Percentiles rank a stretch among this genome's conserved stretches.
Conservation (phyloP, 2,113 vertebrate genomes). For the Antechinus flavipes region DNA sequence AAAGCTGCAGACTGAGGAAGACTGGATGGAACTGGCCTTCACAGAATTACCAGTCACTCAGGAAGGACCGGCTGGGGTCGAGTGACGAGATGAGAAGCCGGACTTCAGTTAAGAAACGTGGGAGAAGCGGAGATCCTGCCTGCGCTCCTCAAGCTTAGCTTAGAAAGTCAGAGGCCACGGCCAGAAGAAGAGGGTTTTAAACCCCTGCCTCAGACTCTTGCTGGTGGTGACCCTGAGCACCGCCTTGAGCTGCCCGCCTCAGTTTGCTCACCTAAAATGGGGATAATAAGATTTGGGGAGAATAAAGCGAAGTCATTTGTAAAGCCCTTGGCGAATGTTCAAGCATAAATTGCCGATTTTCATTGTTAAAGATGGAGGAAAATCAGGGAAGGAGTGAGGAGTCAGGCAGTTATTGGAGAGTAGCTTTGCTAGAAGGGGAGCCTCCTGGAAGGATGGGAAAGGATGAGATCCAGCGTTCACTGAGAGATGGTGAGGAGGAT, state of each 20-base stretch:
- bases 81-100: too few relatives aligned
- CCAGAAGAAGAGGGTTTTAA: not conserved
- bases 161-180: not conserved
- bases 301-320: not conserved
- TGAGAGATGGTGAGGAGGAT: not conserved
- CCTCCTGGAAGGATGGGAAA: not conserved
- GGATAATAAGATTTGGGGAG: not conserved
- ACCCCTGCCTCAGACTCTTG: not conserved
- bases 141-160: too few relatives aligned
- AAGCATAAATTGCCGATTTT: not conserved
- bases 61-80: not conserved
- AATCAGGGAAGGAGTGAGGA: not conserved
- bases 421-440: too few relatives aligned
- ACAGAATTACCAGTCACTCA: not conserved
- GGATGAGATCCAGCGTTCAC: not conserved
- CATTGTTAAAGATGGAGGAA: not conserved
- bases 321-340: not conserved
- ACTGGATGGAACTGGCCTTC: too few relatives aligned
- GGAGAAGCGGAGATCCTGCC: too few relatives aligned
- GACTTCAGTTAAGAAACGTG: too few relatives aligned
- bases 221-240: not conserved
- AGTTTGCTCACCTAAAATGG: not conserved
- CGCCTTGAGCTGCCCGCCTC: not conserved
- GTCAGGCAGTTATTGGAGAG: too few relatives aligned
- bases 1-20: not conserved